Percentiles rank a stretch among this genome's conserved stretches.
phyloP scores from a whole-genome alignment of 2,888 invertebrate genomes.

The Dorcus parallelipipedus region DNA sequence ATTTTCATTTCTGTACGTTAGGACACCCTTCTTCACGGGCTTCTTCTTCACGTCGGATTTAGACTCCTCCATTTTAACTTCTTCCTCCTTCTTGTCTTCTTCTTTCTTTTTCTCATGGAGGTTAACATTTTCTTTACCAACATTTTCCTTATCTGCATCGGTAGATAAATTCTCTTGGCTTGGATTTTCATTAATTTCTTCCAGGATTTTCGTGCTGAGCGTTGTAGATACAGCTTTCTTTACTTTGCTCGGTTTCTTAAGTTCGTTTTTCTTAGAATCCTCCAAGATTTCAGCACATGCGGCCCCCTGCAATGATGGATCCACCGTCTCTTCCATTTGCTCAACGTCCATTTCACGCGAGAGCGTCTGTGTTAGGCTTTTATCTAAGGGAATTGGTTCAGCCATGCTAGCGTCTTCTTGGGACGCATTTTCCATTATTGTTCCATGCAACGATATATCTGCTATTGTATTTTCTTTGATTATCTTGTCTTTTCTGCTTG shows the following conservation, averaged over 20 bases:
- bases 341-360: slow-evolving; percentile 42
- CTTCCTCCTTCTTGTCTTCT: slow-evolving; percentile 16
- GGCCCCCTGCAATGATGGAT: slow-evolving; percentile 44
- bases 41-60: slow-evolving; percentile 20
- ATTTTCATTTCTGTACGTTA: slow-evolving; percentile 44
- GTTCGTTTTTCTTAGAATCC: slow-evolving; percentile 46
- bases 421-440: slow-evolving; percentile 33
- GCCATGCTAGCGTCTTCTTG: slow-evolving; percentile 37
- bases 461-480: slow-evolving; percentile 47
- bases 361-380: slow-evolving; percentile 41
- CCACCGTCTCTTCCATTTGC: slow-evolving; percentile 30
- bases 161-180: slow-evolving; percentile 40
- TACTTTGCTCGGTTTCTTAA: slow-evolving; percentile 25
- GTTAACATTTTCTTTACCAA: slow-evolving; percentile 29
- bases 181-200: slow-evolving; percentile 46
- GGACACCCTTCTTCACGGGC: slow-evolving; percentile 42
- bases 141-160: slow-evolving; percentile 38
- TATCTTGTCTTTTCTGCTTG: slow-evolving; percentile 62
- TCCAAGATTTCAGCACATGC: slow-evolving; percentile 49
- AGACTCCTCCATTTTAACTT: slow-evolving; percentile 2
- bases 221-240: slow-evolving; percentile 25
- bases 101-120: slow-evolving; percentile 25
- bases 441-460: slow-evolving; percentile 42
- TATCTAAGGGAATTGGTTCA: slow-evolving; percentile 38
- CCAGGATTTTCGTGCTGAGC: slow-evolving; percentile 31